These are phyloP conservation scores for Apeira syringaria DNA, from an alignment of 2,888 invertebrate genomes.

Conservation along the genomic window DNA sequence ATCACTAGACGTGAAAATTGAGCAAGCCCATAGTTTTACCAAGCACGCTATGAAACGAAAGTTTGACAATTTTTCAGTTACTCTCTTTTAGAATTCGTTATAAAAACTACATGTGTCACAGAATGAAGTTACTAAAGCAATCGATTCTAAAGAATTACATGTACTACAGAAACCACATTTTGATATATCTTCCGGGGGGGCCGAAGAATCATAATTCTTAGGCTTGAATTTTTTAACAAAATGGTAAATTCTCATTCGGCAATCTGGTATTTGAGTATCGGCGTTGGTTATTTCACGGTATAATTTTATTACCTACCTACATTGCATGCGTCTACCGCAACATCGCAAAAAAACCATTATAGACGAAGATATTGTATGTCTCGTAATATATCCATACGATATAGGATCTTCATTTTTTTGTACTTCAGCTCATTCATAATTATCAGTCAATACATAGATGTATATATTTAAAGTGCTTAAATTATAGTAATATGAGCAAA, in stretches of 20 bases:
- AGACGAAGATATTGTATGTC: not conserved
- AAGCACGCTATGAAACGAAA: no score
- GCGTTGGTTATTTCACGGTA: conserved; percentile 67
- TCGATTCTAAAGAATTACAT: no score
- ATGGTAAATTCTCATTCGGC: conserved; percentile 39
- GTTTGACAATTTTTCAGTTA: no score
- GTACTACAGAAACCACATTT: no score
- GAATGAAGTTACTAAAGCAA: no score
- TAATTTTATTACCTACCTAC: conserved; percentile 60
- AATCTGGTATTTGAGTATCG: conserved; percentile 62
- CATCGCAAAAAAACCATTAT: conserved; percentile 9
- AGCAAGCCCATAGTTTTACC: no score
- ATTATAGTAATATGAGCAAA: conserved; percentile 20
- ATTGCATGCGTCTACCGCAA: conserved; percentile 20
- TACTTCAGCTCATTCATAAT: conserved; percentile 17
- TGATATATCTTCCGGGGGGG: no score
- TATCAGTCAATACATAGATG: conserved; percentile 13
- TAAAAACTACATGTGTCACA: no score
- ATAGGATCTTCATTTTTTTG: conserved; percentile 10
- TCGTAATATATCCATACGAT: conserved; percentile 1
- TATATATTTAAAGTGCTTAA: conserved; percentile 12
- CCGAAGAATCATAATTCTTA: no score
- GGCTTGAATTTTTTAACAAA: conserved; percentile 16
- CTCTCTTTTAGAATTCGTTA: no score
- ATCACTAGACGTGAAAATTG: not conserved